Evolutionary conservation across 30 jellyfish, hydroid and myxozoan genomes (phyloP).

Genomic region (Turritopsis dohrnii): DNA sequence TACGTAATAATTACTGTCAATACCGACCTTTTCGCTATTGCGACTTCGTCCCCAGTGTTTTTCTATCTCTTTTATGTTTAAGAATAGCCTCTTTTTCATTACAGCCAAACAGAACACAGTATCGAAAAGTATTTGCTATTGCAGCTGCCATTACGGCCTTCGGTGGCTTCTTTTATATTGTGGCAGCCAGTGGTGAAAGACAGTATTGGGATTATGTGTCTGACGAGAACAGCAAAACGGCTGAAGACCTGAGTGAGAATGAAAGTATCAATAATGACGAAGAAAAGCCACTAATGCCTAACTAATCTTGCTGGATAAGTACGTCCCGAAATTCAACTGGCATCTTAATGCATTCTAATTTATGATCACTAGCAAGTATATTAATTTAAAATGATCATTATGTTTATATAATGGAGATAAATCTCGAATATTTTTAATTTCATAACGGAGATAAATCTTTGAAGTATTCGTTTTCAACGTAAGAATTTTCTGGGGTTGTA

Average conservation of each 20-base stretch:
- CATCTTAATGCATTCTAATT: too few species aligned
- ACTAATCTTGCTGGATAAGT: not conserved
- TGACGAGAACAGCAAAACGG: not conserved
- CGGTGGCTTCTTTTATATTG: slow-evolving; percentile 48
- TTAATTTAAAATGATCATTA: too few species aligned
- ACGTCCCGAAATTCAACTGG: not conserved
- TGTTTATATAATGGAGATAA: too few species aligned
- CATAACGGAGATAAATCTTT: too few species aligned
- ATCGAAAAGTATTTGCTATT: slow-evolving; percentile 55
- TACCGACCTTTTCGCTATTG: not conserved
- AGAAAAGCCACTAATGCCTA: not conserved
- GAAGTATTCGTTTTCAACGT: too few species aligned
- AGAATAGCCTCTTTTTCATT: not conserved
- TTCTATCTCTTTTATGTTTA: not conserved
- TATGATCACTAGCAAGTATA: too few species aligned
- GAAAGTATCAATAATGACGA: not conserved
- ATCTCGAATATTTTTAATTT: too few species aligned
- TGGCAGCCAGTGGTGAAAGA: slow-evolving; percentile 40
- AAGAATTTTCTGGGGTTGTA: too few species aligned
- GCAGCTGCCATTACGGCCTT: slow-evolving; percentile 43
- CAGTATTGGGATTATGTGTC: slow-evolving; percentile 52
- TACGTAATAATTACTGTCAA: not conserved
- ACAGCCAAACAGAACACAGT: slow-evolving; percentile 68
- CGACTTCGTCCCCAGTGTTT: not conserved
- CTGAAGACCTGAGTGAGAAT: not conserved